Percentiles rank a stretch among this genome's conserved stretches.
Conservation (phyloP, 2,888 invertebrate genomes). For the Mythimna pallens region DNA sequence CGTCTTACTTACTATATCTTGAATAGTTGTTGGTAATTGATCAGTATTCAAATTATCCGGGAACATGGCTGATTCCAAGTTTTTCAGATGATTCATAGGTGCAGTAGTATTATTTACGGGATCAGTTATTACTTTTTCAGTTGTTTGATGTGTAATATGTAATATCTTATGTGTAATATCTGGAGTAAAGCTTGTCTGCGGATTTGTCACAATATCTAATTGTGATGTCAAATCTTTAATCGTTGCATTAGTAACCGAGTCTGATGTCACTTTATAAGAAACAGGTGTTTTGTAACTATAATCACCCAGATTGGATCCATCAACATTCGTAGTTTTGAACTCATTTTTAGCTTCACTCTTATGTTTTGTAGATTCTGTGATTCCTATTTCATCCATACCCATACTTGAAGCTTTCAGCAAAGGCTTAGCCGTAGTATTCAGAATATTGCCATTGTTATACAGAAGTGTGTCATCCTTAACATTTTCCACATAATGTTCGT, state of each 20-base stretch:
- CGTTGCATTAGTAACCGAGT: neutral
- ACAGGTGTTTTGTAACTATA: neutral
- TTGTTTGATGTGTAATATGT: neutral
- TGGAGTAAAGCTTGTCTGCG: neutral
- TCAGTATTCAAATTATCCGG: neutral
- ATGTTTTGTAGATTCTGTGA: neutral
- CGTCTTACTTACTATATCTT: neutral
- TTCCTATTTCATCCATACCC: neutral
- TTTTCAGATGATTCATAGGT: neutral
- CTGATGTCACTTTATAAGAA: neutral
- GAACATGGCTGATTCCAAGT: neutral
- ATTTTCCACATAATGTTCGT: neutral
- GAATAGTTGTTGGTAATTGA: neutral
- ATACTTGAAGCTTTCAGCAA: neutral
- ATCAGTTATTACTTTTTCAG: neutral
- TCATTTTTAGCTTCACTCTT: slow-evolving; percentile 3
- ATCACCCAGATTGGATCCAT: neutral
- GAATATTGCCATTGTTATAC: neutral
- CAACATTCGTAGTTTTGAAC: neutral
- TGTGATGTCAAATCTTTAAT: neutral
- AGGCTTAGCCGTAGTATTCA: neutral
- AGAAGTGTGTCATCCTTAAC: slow-evolving; percentile 3
- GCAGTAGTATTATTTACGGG: neutral
- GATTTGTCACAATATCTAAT: slow-evolving; percentile 2
- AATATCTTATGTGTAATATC: neutral